Conservation (phyloP, 1,140 invertebrate genomes). For the Mactra quadrangularis region DNA sequence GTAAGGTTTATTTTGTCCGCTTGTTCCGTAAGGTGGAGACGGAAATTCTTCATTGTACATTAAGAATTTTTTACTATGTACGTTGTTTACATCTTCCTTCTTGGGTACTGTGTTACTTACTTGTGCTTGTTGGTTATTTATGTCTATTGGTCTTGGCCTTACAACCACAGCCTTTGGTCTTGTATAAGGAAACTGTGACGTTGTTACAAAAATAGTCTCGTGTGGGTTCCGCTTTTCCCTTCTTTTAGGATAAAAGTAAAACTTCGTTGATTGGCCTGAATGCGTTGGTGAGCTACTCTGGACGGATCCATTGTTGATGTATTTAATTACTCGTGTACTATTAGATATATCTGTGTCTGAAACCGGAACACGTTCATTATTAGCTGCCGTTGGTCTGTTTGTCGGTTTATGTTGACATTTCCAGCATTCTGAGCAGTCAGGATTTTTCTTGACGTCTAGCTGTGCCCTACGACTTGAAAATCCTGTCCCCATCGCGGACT, state of each 20-base stretch:
- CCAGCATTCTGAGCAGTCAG: not conserved
- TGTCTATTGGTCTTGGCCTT: slow-evolving; percentile 12
- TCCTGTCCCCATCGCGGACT: slow-evolving; percentile 11
- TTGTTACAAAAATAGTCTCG: slow-evolving; percentile 17
- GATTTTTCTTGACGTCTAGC: not conserved
- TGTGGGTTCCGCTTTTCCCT: not conserved
- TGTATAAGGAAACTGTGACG: slow-evolving; percentile 45
- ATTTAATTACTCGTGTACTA: not conserved
- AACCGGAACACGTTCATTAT: not conserved
- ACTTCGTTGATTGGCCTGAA: not conserved
- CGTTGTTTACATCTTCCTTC: not conserved
- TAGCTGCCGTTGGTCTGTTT: not conserved
- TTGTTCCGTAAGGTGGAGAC: not conserved
- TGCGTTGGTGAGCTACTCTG: not conserved
- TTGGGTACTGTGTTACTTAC: not conserved
- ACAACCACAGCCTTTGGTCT: slow-evolving; percentile 49
- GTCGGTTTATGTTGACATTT: not conserved
- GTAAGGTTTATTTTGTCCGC: not conserved
- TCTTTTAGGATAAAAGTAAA: not conserved
- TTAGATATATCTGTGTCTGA: not conserved
- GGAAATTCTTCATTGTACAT: slow-evolving; percentile 1
- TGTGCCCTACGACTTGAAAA: slow-evolving; percentile 2
- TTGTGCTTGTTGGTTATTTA: not conserved
- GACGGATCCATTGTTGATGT: not conserved
- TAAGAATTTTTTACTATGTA: not conserved